phyloP scores from a whole-genome alignment of 1,140 invertebrate species.

The Theocolax elegans region DNA sequence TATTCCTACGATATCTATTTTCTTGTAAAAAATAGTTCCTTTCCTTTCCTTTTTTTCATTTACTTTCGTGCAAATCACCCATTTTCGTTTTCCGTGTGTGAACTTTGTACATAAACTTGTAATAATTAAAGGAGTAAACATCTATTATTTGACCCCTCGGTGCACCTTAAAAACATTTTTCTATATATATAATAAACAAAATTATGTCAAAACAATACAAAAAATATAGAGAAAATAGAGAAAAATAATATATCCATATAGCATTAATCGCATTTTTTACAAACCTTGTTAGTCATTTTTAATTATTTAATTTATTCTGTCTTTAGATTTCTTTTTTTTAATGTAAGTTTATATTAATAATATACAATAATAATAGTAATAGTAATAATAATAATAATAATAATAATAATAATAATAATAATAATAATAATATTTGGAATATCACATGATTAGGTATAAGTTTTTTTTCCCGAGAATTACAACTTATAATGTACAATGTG shows the following conservation, averaged over 20 bases:
- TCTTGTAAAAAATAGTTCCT: constrained; percentile 29
- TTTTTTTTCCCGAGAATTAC: constrained; percentile 4
- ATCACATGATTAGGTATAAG: constrained; percentile 16
- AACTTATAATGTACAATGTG: constrained; percentile 29
- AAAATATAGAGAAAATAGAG: too few relatives aligned
- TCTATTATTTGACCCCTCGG: constrained; percentile 23
- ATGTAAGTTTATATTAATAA: constrained; percentile 30
- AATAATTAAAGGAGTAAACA: constrained; percentile 38
- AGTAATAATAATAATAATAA: too few relatives aligned
- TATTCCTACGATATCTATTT: neutral
- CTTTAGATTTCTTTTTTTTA: constrained; percentile 25
- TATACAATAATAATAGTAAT: constrained; percentile 14
- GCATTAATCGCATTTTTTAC: constrained; percentile 20
- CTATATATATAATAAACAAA: constrained; percentile 34
- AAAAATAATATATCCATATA: too few relatives aligned
- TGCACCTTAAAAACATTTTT: constrained; percentile 6
- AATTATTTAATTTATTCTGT: constrained; percentile 32
- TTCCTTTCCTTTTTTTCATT: too few relatives aligned
- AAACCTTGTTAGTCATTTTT: constrained; percentile 37
- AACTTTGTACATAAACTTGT: constrained; percentile 59
- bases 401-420: too few relatives aligned
- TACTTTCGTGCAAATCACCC: neutral
- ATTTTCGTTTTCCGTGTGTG: constrained; percentile 49
- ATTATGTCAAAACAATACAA: constrained; percentile 12
- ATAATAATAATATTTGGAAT: constrained; percentile 38